These are phyloP conservation scores for Cochlearius cochlearius DNA, from an alignment of 2,113 vertebrate species.

Conservation along the genomic window DNA sequence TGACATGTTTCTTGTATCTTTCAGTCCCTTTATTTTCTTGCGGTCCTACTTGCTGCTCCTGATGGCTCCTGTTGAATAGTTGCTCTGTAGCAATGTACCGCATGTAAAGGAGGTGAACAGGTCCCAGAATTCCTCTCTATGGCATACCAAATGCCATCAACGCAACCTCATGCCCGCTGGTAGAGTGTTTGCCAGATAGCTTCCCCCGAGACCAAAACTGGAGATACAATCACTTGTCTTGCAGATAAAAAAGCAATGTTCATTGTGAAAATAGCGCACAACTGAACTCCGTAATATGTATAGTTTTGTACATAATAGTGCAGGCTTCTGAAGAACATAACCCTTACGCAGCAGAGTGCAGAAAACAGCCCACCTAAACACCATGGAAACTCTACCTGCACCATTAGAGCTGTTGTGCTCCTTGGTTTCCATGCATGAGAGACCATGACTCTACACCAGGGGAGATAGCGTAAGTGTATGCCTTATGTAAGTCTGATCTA, in stretches of 20 bases:
- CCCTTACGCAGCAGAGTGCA: not conserved
- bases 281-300: not conserved
- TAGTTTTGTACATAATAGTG: not conserved
- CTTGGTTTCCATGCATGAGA: not conserved
- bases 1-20: not conserved
- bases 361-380: not conserved
- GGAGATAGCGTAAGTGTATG: not conserved
- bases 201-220: not conserved
- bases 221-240: not conserved
- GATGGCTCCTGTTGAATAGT: not conserved
- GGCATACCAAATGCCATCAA: not conserved
- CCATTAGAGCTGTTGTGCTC: not conserved
- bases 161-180: not conserved
- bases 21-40: not conserved
- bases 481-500: not conserved
- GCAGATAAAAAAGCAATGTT: not conserved
- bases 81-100: slow-evolving; percentile 6
- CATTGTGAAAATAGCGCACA: not conserved
- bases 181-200: not conserved
- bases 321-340: not conserved
- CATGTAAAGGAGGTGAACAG: not conserved
- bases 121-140: not conserved
- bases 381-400: not conserved
- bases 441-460: not conserved
- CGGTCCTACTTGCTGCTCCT: not conserved